These are phyloP conservation scores for Lycorma delicatula DNA, from an alignment of 1,140 invertebrate species.

Conservation along the genomic window DNA sequence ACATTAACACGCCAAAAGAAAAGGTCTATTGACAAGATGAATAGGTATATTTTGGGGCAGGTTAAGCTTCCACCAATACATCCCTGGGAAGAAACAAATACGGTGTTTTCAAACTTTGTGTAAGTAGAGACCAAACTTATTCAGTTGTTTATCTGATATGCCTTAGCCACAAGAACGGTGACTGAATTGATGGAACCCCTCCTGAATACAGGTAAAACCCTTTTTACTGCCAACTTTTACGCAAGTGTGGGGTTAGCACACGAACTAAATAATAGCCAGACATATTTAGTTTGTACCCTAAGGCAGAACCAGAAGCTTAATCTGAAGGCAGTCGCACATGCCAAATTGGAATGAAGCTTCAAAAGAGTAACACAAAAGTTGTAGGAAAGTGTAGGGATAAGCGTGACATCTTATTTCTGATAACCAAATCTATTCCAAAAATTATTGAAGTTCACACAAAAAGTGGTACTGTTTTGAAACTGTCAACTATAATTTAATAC, in stretches of 20 bases:
- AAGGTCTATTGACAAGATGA: conserved; percentile 32
- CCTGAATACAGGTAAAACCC: conserved; percentile 24
- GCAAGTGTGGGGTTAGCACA: conserved; percentile 23
- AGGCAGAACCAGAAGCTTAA: neutral
- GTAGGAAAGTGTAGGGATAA: neutral
- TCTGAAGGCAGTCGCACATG: neutral
- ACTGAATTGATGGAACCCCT: conserved; percentile 22
- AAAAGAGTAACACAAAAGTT: neutral
- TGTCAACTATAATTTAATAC: neutral
- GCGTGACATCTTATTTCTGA: neutral
- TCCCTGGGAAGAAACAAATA: conserved; percentile 30
- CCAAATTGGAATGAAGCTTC: neutral
- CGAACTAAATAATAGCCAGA: conserved; percentile 22
- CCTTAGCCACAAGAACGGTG: conserved; percentile 20
- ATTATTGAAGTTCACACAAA: neutral
- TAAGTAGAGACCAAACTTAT: conserved; percentile 26
- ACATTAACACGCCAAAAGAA: conserved; percentile 24
- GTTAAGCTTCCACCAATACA: conserved; percentile 32
- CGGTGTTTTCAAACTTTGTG: conserved; percentile 29
- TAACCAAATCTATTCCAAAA: neutral
- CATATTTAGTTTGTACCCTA: conserved; percentile 25
- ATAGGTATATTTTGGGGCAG: conserved; percentile 31
- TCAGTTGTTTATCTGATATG: conserved; percentile 12
- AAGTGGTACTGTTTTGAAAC: neutral
- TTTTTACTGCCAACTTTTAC: conserved; percentile 28